Evolutionary conservation across 2,888 invertebrate species (phyloP), one percentile per base, ranked within the genome.

Genomic region (Drosophila pseudotakahashii): DNA sequence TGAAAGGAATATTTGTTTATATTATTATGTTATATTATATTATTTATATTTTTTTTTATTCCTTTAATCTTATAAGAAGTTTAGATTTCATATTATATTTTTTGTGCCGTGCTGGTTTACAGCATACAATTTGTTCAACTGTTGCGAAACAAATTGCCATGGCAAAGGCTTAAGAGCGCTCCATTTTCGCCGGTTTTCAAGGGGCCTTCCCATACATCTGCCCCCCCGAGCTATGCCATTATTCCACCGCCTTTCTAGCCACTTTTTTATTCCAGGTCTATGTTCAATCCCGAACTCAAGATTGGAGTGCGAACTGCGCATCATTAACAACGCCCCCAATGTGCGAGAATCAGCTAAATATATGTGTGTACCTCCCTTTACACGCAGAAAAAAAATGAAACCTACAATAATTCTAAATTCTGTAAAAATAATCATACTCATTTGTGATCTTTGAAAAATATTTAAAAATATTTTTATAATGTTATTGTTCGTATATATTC

Each of bases 71-170:
- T 3, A 37, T 37, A 14, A n/a, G 2, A 7, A 2, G n/a, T 7
- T 37, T 14, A 37, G 13, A 4, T 13, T 13, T 13, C 0, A 37
- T n/a, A 37, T 41, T 10, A 10, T 3, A 41, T 42, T 42, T 23
- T 47, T 48, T 6, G 36, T 30, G 6, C 23, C 41, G 41, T 62
- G 62, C 19, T 41, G 47, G 45, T 34, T 72, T 70, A 55, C 72
- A 72, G 73, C 71, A 70, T 73, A 62, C 68, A 81, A 84, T 81
- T 73, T 75, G 71, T 62, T 71, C 81, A 87, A 87, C 85, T 87
- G 88, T 84, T 87, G 88, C 82, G 67, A 73, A 77, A 84, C 85
- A 84, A 84, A 84, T 87, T 82, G 88, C 66, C 75, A 79, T 81
- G 85, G 70, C 77, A 78, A 75, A 55, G 68, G 59, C 79, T 81